Conservation (phyloP, 2,113 vertebrate species). For the Plecotus auritus region DNA sequence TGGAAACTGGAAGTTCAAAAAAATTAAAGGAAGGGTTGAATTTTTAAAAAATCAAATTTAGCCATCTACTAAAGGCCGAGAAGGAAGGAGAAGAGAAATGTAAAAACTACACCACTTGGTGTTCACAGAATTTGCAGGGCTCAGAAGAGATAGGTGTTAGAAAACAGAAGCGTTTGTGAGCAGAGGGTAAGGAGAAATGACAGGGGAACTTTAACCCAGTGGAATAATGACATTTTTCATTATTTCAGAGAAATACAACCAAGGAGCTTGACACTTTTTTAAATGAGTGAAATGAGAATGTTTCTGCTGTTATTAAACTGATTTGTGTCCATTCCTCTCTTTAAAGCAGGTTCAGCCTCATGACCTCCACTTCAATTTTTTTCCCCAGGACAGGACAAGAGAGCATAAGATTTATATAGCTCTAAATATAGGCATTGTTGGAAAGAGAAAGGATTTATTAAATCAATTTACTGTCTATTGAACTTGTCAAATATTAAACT, state of each 20-base stretch:
- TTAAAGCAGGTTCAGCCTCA: neutral
- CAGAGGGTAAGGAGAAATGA: neutral
- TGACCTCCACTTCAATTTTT: neutral
- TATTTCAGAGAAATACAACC: neutral
- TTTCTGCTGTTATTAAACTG: neutral
- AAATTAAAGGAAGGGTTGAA: neutral
- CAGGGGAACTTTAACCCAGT: neutral
- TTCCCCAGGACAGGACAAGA: neutral
- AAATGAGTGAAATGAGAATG: neutral
- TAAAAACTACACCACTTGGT: neutral
- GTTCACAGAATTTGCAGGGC: neutral
- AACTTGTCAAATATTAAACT: conserved; percentile 4
- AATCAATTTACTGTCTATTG: neutral
- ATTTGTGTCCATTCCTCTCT: neutral
- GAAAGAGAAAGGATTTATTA: neutral
- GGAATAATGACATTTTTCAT: neutral
- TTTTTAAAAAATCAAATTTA: neutral
- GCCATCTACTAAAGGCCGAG: neutral
- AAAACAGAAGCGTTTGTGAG: neutral
- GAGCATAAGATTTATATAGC: neutral
- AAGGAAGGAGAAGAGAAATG: neutral
- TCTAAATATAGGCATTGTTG: neutral
- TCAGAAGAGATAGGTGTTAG: neutral
- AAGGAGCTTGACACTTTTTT: neutral
- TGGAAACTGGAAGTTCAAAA: neutral